Evolutionary conservation across 2,888 invertebrate genomes (phyloP), one percentile per base, ranked within the genome.

Genomic region (Parnassius glacialis): DNA sequence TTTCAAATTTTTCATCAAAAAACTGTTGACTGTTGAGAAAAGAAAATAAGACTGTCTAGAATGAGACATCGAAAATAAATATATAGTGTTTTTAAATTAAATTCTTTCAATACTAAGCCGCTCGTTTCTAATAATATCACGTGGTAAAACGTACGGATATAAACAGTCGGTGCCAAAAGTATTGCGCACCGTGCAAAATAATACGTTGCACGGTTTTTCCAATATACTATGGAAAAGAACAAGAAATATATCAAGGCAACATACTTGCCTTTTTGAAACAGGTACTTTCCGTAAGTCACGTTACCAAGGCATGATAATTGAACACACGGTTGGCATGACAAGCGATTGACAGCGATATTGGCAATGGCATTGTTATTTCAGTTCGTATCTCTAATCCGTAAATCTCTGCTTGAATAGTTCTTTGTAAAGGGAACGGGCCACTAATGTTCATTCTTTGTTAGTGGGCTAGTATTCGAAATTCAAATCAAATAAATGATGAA

Each of bases 331-430:
- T 48, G 45, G 61, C 44, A 47, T 57, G 53, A 25, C 57, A 52
- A 54, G 25, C 53, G 47, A 53, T 57, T 54, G 53, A 54, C 53
- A 34, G 52, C 44, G 53, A 62, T 53, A 55, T 57, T 57, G 57
- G 20, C 45, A 50, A 48, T 56, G 50, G 25, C 61, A 59, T 51
- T 52, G 34, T 34, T 42, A 47, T 57, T 20, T 45, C 34, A 44
- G 9, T 52, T 47, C 7, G 47, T 48, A 52, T 51, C 3, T 10
- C 48, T 25, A 13, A 42, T 57, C 57, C 25, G 57, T 42, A 52
- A 57, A 42, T 45, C 45, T 61, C 45, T 25, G 42, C 44, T 43
- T 45, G 7, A 34, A 34, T 34, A n/a, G 12, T 47, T 34, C 48
- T 57, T 48, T 44, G 41, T 42, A 48, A 52, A 20, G 50, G 3